A percentile compares a stretch with the other conserved stretches of the same genome.
These are phyloP conservation scores for Sebastes umbrosus DNA, from an alignment of 2,797 vertebrate species.

Conservation along the genomic window DNA sequence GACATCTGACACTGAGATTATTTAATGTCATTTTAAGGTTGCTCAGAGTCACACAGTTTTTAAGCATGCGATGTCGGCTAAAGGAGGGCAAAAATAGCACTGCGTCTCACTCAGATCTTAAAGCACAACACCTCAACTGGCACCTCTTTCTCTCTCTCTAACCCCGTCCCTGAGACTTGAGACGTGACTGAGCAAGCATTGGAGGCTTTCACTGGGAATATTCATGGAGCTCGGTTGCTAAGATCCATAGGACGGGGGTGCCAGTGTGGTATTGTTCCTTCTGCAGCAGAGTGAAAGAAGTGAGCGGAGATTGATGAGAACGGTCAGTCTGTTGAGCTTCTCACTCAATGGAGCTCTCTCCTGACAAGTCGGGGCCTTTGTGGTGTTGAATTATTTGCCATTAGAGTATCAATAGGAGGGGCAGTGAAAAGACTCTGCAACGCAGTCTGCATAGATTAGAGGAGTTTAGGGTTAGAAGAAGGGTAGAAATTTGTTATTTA, in stretches of 20 bases:
- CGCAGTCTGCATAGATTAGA: constrained; percentile 58
- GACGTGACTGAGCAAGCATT: constrained; percentile 28
- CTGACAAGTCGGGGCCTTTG: constrained; percentile 76
- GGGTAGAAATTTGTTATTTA: constrained; percentile 22
- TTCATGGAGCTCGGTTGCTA: constrained; percentile 76
- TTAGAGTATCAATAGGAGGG: constrained; percentile 67
- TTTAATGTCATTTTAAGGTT: neutral
- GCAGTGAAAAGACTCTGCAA: constrained; percentile 61
- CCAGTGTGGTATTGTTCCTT: constrained; percentile 68
- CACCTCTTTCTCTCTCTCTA: neutral
- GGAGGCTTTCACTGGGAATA: constrained; percentile 39
- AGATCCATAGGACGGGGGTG: constrained; percentile 65
- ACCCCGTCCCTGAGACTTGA: neutral
- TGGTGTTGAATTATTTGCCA: constrained; percentile 78
- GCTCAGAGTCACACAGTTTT: neutral
- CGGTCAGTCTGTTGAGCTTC: constrained; percentile 61
- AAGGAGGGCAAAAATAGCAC: neutral
- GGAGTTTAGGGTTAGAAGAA: constrained; percentile 33
- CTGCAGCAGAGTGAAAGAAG: constrained; percentile 55
- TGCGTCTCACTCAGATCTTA: neutral
- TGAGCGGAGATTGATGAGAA: constrained; percentile 78
- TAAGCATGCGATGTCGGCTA: neutral
- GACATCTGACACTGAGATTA: neutral
- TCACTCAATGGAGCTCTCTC: constrained; percentile 67
- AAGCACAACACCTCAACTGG: neutral